Conservation (phyloP, 2,113 vertebrate genomes). For the Paraplagusia blochii region DNA sequence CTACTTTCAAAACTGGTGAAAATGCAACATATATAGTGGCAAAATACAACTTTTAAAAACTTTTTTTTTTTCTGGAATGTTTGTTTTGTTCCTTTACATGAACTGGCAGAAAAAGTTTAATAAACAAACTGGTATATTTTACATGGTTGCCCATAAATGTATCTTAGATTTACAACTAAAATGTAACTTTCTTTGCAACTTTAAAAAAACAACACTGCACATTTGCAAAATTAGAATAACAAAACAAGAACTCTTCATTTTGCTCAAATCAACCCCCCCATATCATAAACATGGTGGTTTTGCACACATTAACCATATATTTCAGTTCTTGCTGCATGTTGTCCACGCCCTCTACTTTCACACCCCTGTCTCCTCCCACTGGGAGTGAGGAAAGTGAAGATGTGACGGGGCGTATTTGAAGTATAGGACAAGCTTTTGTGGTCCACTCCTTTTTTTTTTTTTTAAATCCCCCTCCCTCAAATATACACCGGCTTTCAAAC, state of each 20-base stretch:
- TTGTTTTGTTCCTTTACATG: too few relatives aligned
- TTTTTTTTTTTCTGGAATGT: too few relatives aligned
- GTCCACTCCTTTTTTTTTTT: conserved; percentile 46
- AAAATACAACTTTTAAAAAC: too few relatives aligned
- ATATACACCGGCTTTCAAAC: conserved; percentile 74
- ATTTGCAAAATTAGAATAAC: conserved; percentile 13
- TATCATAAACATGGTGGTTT: too few relatives aligned
- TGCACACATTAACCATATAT: conserved; percentile 10
- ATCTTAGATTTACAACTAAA: too few relatives aligned
- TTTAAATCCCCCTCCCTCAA: conserved; percentile 64
- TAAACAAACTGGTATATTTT: too few relatives aligned
- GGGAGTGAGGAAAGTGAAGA: conserved; percentile 69
- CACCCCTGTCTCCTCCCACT: too few relatives aligned
- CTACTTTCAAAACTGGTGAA: too few relatives aligned
- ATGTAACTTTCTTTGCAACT: too few relatives aligned
- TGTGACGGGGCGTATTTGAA: conserved; percentile 78
- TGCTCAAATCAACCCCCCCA: conserved; percentile 10
- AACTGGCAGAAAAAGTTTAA: too few relatives aligned
- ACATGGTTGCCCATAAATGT: too few relatives aligned
- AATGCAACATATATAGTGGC: too few relatives aligned
- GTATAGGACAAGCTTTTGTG: conserved; percentile 74
- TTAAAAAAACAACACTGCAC: conserved; percentile 8
- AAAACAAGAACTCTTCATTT: conserved; percentile 31
- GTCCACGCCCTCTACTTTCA: conserved; percentile 22
- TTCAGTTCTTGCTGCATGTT: conserved; percentile 43